Base-by-base conservation (phyloP, 2,797 vertebrate genomes). In the Intellagama lesueurii region DNA sequence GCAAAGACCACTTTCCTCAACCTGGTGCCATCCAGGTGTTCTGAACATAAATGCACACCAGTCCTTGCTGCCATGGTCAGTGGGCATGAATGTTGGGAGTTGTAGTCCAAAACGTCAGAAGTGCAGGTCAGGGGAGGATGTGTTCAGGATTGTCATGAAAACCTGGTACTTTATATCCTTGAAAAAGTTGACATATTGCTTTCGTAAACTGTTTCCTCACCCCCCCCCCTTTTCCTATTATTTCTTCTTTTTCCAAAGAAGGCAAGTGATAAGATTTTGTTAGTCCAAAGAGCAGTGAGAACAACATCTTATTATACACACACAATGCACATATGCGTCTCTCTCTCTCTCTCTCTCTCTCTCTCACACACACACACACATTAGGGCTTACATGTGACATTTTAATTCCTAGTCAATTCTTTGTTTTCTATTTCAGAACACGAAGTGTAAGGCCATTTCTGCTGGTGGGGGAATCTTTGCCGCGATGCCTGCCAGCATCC, bases 401-500 rank as follows among this genome's bases (percentile, higher is more conserved):
- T 69, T 92, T 85, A 91, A 90, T 92, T 49, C 93, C 87, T 92
- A 92, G 93, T 89, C 93, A 82, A 88, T 94, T 91, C 93, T 88
- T 94, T 96, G 60, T 95, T 95, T 93, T 91, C 69, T 93, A 93
- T 95, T 96, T 95, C 94, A 94, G 92, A 88, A 91, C 88, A 92
- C 93, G 94, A 96, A 96, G 96, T 92, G 87, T 94, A 93, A 91
- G 92, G 83, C 93, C 94, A 87, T 95, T 96, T 79, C 89, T 97
- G 83, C 91, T 95, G 93, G 86, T 94, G 92, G 88, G 94, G 89
- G 92, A 91, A 87, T 93, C 91, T 96, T 95, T 97, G 96, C 94
- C 95, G 98, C 97, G 97, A 97, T 98, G 96, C 95, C 97, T 94
- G 91, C 94, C 93, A 86, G 95, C 95, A 97, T 97, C 98, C 99